These are phyloP conservation scores for Mesocentrotus franciscanus DNA, from an alignment of 53 echinoderm and acorn worm genomes.

Conservation along the genomic window DNA sequence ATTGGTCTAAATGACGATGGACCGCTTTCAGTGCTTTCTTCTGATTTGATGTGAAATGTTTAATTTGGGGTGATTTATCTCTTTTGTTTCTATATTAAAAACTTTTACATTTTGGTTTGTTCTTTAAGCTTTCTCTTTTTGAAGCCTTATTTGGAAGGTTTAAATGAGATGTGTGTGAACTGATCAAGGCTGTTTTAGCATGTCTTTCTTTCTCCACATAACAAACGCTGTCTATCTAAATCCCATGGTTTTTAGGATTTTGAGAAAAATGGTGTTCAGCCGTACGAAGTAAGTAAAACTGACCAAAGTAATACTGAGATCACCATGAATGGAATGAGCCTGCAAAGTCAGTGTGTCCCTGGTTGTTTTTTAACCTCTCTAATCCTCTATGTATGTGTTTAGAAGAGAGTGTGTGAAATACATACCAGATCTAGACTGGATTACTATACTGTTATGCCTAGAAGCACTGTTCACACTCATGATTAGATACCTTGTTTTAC, in stretches of 20 bases:
- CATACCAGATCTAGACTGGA: conserved; percentile 14
- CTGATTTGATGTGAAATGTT: conserved; percentile 23
- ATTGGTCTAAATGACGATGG: neutral
- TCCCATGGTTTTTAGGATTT: conserved; percentile 64
- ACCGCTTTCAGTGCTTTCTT: neutral
- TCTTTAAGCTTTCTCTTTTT: neutral
- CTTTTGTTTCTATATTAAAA: neutral
- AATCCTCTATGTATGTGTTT: conserved; percentile 44
- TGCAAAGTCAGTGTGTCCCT: conserved; percentile 52
- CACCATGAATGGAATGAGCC: conserved; percentile 54
- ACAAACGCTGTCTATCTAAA: conserved; percentile 52
- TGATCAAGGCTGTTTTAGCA: conserved; percentile 13
- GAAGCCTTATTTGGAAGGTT: neutral
- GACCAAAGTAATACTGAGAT: conserved; percentile 20
- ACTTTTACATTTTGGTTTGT: conserved; percentile 17
- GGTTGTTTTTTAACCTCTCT: conserved; percentile 41
- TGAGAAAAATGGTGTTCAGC: conserved; percentile 49
- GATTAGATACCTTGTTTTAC: conserved; percentile 54
- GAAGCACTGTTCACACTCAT: conserved; percentile 23
- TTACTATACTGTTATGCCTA: conserved; percentile 16
- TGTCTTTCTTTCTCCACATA: conserved; percentile 53
- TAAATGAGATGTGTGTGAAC: neutral
- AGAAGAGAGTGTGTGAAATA: conserved; percentile 45
- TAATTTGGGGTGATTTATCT: neutral
- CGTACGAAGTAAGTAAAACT: conserved; percentile 62